Conservation (phyloP, 2,888 invertebrate species). For the Creontiades dilutus region DNA sequence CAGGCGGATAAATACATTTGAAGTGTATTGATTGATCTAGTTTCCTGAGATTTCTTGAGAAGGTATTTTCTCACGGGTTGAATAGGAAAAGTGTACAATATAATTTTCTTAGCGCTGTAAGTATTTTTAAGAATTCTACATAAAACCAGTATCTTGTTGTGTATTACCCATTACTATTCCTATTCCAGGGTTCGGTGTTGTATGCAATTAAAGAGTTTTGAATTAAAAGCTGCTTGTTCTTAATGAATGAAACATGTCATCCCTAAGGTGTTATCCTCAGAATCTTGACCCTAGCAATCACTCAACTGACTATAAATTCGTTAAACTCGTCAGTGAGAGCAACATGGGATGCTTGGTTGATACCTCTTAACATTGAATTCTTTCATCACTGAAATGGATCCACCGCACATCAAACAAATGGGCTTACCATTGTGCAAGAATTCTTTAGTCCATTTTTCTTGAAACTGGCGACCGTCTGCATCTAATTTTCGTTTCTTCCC, state of each 20-base stretch:
- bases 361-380: slow-evolving; percentile 69
- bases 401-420: slow-evolving; percentile 63
- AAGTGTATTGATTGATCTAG: not conserved
- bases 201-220: not conserved
- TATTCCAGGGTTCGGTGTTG: slow-evolving; percentile 21
- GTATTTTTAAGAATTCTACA: not conserved
- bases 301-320: too few species aligned
- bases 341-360: too few species aligned
- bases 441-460: slow-evolving; percentile 68
- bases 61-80: not conserved
- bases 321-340: too few species aligned
- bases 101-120: not conserved
- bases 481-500: slow-evolving; percentile 69
- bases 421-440: slow-evolving; percentile 70
- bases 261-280: too few species aligned
- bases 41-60: not conserved
- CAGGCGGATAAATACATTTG: too few species aligned
- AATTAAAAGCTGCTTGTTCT: not conserved
- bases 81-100: slow-evolving; percentile 22
- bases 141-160: not conserved
- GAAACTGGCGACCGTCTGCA: slow-evolving; percentile 65
- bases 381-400: slow-evolving; percentile 69
- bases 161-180: not conserved
- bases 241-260: not conserved
- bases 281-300: too few species aligned